Evolutionary conservation across 2,797 vertebrate species (phyloP).

Genomic region (Hippoglossus hippoglossus): DNA sequence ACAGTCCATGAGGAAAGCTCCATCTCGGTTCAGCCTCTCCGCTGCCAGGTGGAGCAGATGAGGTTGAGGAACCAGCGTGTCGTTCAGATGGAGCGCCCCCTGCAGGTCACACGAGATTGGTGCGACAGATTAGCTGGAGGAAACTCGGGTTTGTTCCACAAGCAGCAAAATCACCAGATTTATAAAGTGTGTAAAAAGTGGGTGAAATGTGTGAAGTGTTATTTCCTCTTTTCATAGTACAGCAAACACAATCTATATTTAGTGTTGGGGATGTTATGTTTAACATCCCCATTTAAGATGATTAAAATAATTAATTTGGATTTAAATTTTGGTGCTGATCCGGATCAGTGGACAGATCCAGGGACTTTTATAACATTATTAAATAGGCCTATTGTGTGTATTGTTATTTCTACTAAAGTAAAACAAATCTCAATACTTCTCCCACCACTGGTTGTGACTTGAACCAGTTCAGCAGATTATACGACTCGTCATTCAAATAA

Average conservation of each 20-base stretch:
- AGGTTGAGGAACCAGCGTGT: slow-evolving; percentile 92
- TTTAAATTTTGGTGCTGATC: too few relatives aligned
- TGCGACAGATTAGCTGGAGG: not conserved
- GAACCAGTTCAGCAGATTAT: too few relatives aligned
- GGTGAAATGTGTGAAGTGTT: not conserved
- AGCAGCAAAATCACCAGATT: not conserved
- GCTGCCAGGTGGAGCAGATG: slow-evolving; percentile 91
- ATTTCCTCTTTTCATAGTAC: not conserved
- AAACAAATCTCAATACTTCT: too few relatives aligned
- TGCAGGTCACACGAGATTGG: slow-evolving; percentile 62
- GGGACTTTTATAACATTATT: too few relatives aligned
- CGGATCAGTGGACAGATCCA: too few relatives aligned
- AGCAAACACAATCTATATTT: not conserved
- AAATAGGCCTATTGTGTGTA: too few relatives aligned
- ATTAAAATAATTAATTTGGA: too few relatives aligned
- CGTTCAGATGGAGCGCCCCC: slow-evolving; percentile 93
- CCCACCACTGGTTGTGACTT: too few relatives aligned
- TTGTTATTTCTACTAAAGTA: too few relatives aligned
- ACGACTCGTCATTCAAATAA: not conserved
- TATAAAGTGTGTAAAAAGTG: not conserved
- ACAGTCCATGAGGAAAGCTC: slow-evolving; percentile 96
- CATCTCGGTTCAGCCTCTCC: slow-evolving; percentile 92
- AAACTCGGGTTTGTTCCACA: not conserved
- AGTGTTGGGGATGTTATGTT: too few relatives aligned
- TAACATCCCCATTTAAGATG: too few relatives aligned